These are phyloP conservation scores for Cryptus armator DNA, from an alignment of 2,888 invertebrate species.

Conservation along the genomic window DNA sequence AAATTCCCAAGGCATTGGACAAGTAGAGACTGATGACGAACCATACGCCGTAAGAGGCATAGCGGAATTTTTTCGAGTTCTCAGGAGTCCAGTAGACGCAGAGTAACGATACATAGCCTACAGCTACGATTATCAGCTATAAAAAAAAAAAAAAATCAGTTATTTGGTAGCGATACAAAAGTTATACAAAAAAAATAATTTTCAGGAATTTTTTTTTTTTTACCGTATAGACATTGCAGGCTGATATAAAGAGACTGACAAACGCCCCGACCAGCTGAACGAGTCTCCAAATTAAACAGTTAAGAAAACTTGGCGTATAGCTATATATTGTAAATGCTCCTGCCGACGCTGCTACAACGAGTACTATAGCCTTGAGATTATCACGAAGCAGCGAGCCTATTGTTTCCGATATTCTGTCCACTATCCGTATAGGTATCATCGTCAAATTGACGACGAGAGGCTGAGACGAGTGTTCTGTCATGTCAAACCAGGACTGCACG, in stretches of 20 bases:
- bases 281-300: conserved; percentile 87
- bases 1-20: conserved; percentile 91
- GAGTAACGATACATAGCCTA: conserved; percentile 90
- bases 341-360: conserved; percentile 85
- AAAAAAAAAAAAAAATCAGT: conserved; percentile 79
- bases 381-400: conserved; percentile 90
- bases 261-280: conserved; percentile 85
- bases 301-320: conserved; percentile 89
- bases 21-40: conserved; percentile 91
- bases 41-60: conserved; percentile 91
- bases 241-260: conserved; percentile 86
- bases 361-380: conserved; percentile 87
- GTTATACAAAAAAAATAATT: background rate
- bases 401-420: conserved; percentile 91
- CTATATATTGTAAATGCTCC: conserved; percentile 88
- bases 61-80: conserved; percentile 89
- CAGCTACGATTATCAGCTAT: conserved; percentile 89
- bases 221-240: conserved; percentile 87
- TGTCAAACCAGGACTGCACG: conserved; percentile 92
- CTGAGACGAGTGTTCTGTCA: conserved; percentile 89
- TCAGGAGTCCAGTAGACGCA: conserved; percentile 92
- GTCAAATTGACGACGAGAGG: conserved; percentile 88
- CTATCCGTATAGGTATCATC: conserved; percentile 91
- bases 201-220: background rate
- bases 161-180: background rate